Conservation (phyloP, 2,797 vertebrate species). For the Liasis olivaceus region DNA sequence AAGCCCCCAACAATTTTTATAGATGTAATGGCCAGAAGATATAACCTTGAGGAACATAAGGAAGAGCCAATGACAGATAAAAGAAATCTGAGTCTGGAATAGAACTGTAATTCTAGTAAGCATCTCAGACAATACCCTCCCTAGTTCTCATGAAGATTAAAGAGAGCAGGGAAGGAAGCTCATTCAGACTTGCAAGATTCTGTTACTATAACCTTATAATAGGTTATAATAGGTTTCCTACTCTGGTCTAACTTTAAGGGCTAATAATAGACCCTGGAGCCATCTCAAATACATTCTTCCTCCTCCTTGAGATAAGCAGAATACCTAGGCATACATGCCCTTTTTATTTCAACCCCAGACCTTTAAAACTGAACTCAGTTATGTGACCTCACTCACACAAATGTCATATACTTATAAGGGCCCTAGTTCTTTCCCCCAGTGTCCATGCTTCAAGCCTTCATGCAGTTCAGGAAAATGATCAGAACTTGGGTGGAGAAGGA, state of each 20-base stretch:
- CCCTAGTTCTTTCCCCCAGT: background rate
- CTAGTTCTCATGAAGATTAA: background rate
- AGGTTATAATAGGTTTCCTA: background rate
- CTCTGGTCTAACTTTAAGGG: background rate
- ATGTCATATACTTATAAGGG: background rate
- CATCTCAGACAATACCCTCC: background rate
- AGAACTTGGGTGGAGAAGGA: background rate
- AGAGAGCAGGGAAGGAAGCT: background rate
- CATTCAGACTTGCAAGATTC: background rate
- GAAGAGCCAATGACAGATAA: background rate
- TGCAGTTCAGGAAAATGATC: background rate
- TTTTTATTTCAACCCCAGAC: background rate
- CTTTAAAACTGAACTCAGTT: background rate
- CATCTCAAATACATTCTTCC: background rate
- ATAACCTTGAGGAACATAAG: background rate
- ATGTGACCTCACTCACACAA: background rate
- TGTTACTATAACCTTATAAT: background rate
- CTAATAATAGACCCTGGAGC: background rate
- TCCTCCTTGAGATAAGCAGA: background rate
- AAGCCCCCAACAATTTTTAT: background rate
- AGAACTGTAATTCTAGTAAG: background rate
- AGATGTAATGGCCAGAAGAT: background rate
- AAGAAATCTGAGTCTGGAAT: background rate
- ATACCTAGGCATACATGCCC: no score
- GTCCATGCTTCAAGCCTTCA: background rate